Evolutionary conservation across 2,113 vertebrate genomes (phyloP), one percentile per base, ranked within the genome.

Genomic region (Triplophysa rosa): DNA sequence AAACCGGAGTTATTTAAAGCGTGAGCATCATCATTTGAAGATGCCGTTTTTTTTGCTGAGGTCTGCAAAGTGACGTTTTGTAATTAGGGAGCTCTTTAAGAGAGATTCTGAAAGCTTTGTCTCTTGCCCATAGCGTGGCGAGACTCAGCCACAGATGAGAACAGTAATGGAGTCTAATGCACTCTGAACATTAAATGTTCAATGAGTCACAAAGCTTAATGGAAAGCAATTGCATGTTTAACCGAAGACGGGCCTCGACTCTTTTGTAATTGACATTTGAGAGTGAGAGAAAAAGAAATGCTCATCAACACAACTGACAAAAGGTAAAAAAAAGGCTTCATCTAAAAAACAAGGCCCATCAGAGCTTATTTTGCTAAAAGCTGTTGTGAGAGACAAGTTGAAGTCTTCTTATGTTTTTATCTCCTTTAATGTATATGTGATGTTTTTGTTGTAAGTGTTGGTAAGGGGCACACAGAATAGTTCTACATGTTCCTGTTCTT

Each of bases 171-270:
- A 71, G 77, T 79, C 77, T 79, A 84, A 82, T 79, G 69, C 65
- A 67, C 66, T 63, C 67, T 77, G 13, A 42, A 42, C 52, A 66
- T 75, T 77, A 85, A 84, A 86, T 83, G 83, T 84, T 75, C 84
- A 81, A 63, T 84, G 80, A 85, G 78, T 82, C 87, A 63, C 72
- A 68, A 80, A 70, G 67, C 80, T 88, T 87, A 88, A 90, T 86
- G 86, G 85, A 87, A 56, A 82, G 52, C 68, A 78, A 80, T 83
- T 81, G 29, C 59, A 67, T 81, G 58, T 84, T 79, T 79, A 82
- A 79, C 58, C 12, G 40, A 81, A 70, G 74, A 80, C 16, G 67
- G 63, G 75, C 69, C 67, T 62, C n/a, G 11, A 67, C 62, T 42
- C 80, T 83, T 73, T 65, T 68, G 63, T 68, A 68, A 78, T 77